These are phyloP conservation scores for Oceanodroma leucorhoa DNA, from an alignment of 2,797 vertebrate species.

Conservation along the genomic window DNA sequence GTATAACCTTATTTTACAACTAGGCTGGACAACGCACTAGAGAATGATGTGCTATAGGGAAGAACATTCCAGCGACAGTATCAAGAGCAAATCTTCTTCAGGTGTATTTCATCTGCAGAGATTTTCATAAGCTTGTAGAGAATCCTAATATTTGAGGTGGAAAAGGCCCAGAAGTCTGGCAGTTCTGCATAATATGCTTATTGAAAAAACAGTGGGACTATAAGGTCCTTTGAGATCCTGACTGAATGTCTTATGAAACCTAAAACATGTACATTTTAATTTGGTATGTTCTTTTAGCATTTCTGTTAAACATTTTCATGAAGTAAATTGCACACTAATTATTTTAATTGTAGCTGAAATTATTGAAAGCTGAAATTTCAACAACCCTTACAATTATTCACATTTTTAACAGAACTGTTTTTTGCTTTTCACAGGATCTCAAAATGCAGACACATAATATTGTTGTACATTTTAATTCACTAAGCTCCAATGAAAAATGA, in stretches of 20 bases:
- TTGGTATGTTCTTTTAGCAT: not conserved
- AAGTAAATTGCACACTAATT: not conserved
- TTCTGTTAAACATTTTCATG: not conserved
- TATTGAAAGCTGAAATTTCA: not conserved
- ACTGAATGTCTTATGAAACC: not conserved
- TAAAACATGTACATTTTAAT: not conserved
- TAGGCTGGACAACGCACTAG: not conserved
- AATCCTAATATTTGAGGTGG: not conserved
- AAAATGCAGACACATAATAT: not conserved
- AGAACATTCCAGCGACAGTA: not conserved
- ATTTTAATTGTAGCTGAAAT: not conserved
- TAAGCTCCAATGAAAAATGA: not conserved
- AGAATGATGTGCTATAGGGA: not conserved
- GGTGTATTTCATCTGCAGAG: not conserved
- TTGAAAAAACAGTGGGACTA: not conserved
- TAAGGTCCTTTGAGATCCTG: not conserved
- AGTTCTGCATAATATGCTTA: not conserved
- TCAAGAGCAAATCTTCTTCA: not conserved
- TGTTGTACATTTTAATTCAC: not conserved
- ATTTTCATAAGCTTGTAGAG: not conserved
- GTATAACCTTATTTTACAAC: not conserved
- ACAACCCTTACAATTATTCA: not conserved
- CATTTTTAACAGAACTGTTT: not conserved
- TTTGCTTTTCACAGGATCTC: not conserved
- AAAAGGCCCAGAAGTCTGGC: not conserved